These are phyloP conservation scores for Pseudocheirus occidentalis DNA, from an alignment of 2,797 vertebrate genomes.

Conservation along the genomic window DNA sequence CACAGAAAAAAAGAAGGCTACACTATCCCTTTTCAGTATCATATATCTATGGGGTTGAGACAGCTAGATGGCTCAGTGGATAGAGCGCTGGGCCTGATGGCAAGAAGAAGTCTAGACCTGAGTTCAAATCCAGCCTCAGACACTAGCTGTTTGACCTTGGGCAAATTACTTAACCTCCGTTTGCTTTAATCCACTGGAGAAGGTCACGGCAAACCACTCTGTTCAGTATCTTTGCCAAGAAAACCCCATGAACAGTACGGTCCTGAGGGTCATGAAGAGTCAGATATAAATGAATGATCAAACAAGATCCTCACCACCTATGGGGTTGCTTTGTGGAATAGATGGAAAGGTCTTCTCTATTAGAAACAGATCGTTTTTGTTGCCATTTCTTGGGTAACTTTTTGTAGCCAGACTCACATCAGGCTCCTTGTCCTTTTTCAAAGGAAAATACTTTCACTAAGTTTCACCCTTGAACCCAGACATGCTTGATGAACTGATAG, in stretches of 20 bases:
- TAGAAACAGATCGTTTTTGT: background rate
- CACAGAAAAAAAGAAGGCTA: background rate
- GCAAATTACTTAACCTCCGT: background rate
- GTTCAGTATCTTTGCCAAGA: background rate
- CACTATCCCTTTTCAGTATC: background rate
- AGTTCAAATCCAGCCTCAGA: background rate
- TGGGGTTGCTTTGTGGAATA: background rate
- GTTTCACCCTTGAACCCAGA: background rate
- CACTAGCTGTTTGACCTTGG: background rate
- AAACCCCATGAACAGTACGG: background rate
- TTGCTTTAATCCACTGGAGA: background rate
- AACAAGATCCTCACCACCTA: background rate
- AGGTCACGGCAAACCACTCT: background rate
- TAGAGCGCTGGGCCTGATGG: background rate
- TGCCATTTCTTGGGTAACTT: background rate
- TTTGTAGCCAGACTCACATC: background rate
- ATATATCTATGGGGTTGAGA: background rate
- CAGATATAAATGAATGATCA: background rate
- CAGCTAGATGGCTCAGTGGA: background rate
- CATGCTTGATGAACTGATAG: rapidly evolving
- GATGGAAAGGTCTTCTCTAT: background rate
- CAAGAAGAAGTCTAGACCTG: background rate
- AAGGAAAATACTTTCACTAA: background rate
- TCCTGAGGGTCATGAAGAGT: background rate
- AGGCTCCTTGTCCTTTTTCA: rapidly evolving